Evolutionary conservation across 2,888 invertebrate species (phyloP), one percentile per base, ranked within the genome.

Genomic region (Flabesymbios commensalis): DNA sequence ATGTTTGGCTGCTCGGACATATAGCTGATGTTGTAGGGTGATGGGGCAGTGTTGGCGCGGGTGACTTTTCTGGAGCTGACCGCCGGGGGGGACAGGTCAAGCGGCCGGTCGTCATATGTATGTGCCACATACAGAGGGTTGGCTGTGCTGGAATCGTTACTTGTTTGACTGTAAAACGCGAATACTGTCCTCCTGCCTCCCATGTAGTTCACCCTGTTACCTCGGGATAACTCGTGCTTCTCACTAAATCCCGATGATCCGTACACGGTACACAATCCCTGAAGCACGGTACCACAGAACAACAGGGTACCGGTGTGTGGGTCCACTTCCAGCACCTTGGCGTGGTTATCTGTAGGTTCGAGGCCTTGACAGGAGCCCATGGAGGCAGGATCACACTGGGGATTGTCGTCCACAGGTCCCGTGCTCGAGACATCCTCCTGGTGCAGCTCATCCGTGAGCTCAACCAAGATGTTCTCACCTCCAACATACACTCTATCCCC

Each of bases 191-290:
- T 45, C 19, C 29, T 31, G 33, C 61, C 52, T 10, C 68, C 68
- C 10, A 60, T 19, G 45, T 57, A 59, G 41, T 64, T 68, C n/a
- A 64, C 54, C 19, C 26, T 41, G 31, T 64, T 68, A 19, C 29
- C 33, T 0, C 42, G 24, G 26, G 43, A 5, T 24, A 69, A 22
- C 5, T 61, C 39, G 17, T 51, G 31, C 28, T 26, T 58, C 14
- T 55, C 52, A 26, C 48, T 56, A 32, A 74, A 64, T 41, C 67
- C 60, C 0, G 54, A 47, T 33, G 67, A 29, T 22, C 59, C 57
- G 47, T 70, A 65, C 19, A 72, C 45, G 3, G 58, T 60, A 51
- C 75, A 75, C n/a, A 63, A 24, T 1, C 73, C 74, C 19, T 71
- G 67, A 4, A 59, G 26, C 19, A 61, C 65, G n/a, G 67, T 67